A percentile compares a stretch with the other conserved stretches of the same genome.
Evolutionary conservation across 2,888 invertebrate genomes (phyloP).

Genomic region (Nomada goodeniana): DNA sequence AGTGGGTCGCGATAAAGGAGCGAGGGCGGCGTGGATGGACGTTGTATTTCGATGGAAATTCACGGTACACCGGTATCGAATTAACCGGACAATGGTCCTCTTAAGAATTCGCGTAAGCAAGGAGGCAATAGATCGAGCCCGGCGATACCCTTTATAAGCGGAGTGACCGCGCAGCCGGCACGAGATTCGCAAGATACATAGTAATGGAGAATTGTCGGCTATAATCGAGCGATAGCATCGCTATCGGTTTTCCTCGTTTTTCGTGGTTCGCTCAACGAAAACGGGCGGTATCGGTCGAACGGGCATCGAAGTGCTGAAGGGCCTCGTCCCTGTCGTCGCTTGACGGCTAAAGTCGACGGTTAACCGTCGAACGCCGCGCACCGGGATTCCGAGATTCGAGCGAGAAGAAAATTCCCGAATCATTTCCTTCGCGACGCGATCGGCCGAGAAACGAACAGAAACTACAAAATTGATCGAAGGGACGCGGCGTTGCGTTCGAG

Average conservation of each 20-base stretch:
- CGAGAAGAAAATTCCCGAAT: too few species aligned
- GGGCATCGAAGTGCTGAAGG: constrained; percentile 19
- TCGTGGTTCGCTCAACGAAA: constrained; percentile 80
- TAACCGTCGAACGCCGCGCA: too few species aligned
- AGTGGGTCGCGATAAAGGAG: constrained; percentile 56
- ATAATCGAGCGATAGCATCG: constrained; percentile 80
- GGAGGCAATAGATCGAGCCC: constrained; percentile 77
- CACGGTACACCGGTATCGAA: constrained; percentile 63
- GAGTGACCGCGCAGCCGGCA: constrained; percentile 79
- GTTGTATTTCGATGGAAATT: constrained; percentile 66
- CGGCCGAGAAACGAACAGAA: too few species aligned
- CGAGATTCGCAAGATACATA: constrained; percentile 83
- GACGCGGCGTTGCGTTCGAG: too few species aligned
- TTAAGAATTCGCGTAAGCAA: constrained; percentile 74
- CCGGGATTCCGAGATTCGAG: too few species aligned
- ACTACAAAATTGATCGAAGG: too few species aligned
- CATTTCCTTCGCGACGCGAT: too few species aligned
- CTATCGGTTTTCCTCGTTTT: constrained; percentile 77
- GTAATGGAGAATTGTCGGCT: constrained; percentile 84
- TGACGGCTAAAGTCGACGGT: neutral
- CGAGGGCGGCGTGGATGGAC: constrained; percentile 3
- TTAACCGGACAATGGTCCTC: constrained; percentile 59
- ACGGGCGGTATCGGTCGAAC: constrained; percentile 53
- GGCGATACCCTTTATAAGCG: constrained; percentile 75
- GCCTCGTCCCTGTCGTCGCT: neutral